Conservation (phyloP, 2,888 invertebrate genomes). For the Rhingia rostrata region DNA sequence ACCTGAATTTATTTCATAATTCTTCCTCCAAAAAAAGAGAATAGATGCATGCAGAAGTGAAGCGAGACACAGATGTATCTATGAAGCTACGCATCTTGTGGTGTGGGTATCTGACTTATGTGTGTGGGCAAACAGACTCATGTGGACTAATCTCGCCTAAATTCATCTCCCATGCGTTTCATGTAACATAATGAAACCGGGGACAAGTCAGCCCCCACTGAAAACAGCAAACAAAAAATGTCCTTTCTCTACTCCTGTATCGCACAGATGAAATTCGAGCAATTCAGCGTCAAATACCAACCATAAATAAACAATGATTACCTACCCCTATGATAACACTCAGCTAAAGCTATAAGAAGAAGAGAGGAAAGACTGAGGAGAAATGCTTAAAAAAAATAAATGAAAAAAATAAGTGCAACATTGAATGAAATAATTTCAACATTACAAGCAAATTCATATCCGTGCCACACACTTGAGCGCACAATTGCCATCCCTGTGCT, state of each 20-base stretch:
- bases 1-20: constrained; percentile 66
- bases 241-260: constrained; percentile 22
- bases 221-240: constrained; percentile 16
- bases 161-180: constrained; percentile 21
- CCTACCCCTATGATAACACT: constrained; percentile 4
- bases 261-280: constrained; percentile 5
- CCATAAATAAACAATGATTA: constrained; percentile 63
- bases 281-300: constrained; percentile 53
- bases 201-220: constrained; percentile 3
- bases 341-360: not conserved
- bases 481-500: constrained; percentile 45
- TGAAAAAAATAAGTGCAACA: constrained; percentile 31
- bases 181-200: constrained; percentile 34
- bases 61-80: not conserved
- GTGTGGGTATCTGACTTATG: constrained; percentile 10
- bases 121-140: constrained; percentile 33
- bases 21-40: constrained; percentile 15
- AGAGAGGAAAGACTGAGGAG: not conserved
- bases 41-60: constrained; percentile 35
- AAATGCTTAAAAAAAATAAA: constrained; percentile 12
- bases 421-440: constrained; percentile 54
- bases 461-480: constrained; percentile 44
- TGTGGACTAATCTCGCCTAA: constrained; percentile 58
- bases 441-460: constrained; percentile 47
- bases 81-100: not conserved